Conservation (phyloP, 2,113 vertebrate genomes). For the Opisthocomus hoazin region DNA sequence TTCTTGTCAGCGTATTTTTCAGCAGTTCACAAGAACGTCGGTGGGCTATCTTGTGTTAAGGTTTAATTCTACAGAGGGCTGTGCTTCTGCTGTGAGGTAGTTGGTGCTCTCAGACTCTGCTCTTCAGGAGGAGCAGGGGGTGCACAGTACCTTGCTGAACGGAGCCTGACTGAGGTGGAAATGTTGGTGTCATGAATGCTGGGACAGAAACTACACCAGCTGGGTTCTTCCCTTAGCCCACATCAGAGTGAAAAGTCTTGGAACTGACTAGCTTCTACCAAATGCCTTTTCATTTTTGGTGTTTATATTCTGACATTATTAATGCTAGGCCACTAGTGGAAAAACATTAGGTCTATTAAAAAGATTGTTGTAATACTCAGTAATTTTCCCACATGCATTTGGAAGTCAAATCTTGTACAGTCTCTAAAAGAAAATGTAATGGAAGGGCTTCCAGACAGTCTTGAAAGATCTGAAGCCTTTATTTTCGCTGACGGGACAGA, state of each 20-base stretch:
- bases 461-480: neutral
- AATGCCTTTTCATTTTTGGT: neutral
- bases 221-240: neutral
- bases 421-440: neutral
- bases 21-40: neutral
- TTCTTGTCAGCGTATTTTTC: constrained; percentile 27
- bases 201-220: neutral
- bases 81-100: neutral
- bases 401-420: neutral
- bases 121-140: neutral
- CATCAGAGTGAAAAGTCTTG: neutral
- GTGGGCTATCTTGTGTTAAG: neutral
- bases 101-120: neutral
- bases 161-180: neutral
- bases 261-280: neutral
- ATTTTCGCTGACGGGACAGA: neutral
- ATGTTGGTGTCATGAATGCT: neutral
- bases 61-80: neutral
- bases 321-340: neutral
- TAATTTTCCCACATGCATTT: neutral
- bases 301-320: neutral
- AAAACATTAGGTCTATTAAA: neutral
- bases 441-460: neutral
- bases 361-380: neutral
- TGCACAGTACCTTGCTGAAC: neutral